phyloP scores from a whole-genome alignment of 35 echinoderm and acorn worm genomes.

The Apostichopus californicus region DNA sequence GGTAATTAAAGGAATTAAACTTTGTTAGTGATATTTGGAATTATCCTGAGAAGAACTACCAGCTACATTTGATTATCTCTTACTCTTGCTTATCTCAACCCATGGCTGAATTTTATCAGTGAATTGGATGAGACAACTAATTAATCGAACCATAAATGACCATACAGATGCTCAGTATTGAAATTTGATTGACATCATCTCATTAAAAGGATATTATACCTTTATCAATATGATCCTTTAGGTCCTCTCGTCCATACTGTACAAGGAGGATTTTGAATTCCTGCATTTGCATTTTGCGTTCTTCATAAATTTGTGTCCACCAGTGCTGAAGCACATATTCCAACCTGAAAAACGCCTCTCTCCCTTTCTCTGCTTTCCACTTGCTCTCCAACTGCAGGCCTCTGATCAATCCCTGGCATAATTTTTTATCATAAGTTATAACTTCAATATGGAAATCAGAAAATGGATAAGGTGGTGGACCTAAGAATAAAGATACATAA shows the following conservation, averaged over 20 bases:
- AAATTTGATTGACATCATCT: too few species aligned
- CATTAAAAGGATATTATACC: neutral
- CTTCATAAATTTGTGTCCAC: neutral
- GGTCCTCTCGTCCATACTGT: neutral
- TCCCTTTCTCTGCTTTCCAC: conserved; percentile 1
- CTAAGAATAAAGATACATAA: neutral
- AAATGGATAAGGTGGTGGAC: conserved; percentile 4
- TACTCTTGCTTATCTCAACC: too few species aligned
- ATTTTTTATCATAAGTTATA: neutral
- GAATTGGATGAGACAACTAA: too few species aligned
- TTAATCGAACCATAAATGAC: too few species aligned
- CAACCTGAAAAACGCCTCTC: neutral
- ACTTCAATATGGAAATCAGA: neutral
- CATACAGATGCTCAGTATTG: too few species aligned
- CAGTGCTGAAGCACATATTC: neutral
- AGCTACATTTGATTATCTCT: too few species aligned
- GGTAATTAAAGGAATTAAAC: too few species aligned
- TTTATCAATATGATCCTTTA: conserved; percentile 8
- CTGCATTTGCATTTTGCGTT: neutral
- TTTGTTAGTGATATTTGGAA: too few species aligned
- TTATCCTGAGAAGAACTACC: too few species aligned
- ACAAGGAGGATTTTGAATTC: neutral
- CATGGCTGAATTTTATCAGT: too few species aligned
- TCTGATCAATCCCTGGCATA: neutral
- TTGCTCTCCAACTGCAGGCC: neutral